These are phyloP conservation scores for Odobenus rosmarus DNA, from an alignment of 2,113 vertebrate genomes.

Conservation along the genomic window DNA sequence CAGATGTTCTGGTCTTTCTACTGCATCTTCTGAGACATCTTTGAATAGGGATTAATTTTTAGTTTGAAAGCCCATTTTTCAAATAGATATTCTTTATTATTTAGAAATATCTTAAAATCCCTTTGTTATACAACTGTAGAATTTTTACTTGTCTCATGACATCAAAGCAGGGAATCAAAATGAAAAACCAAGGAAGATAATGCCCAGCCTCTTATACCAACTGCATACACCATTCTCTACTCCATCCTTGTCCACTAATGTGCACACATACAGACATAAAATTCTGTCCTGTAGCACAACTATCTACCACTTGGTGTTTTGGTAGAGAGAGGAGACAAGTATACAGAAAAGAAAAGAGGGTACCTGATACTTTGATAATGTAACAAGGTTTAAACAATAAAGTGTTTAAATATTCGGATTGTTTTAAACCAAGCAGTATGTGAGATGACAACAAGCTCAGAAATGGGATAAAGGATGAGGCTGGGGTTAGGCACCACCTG, in stretches of 20 bases:
- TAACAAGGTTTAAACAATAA: not conserved
- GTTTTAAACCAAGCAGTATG: not conserved
- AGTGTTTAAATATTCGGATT: conserved; percentile 4
- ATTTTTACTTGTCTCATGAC: not conserved
- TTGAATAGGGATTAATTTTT: conserved; percentile 46
- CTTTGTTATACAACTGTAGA: conserved; percentile 22
- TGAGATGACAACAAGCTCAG: not conserved
- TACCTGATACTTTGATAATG: conserved; percentile 10
- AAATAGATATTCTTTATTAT: conserved; percentile 18
- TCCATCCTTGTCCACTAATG: not conserved
- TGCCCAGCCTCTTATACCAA: not conserved
- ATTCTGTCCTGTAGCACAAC: not conserved
- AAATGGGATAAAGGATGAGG: not conserved
- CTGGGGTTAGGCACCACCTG: not conserved
- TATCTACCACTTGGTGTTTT: not conserved
- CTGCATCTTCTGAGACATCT: not conserved
- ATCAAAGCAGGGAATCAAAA: not conserved
- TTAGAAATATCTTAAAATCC: not conserved
- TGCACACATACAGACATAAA: not conserved
- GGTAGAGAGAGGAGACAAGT: not conserved
- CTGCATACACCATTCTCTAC: not conserved
- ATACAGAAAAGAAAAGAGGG: not conserved
- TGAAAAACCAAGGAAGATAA: not conserved
- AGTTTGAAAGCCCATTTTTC: conserved; percentile 36
- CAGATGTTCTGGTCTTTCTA: conserved; percentile 23